These are phyloP conservation scores for Rotaria macrura DNA, from an alignment of 2,888 invertebrate genomes.

Conservation along the genomic window DNA sequence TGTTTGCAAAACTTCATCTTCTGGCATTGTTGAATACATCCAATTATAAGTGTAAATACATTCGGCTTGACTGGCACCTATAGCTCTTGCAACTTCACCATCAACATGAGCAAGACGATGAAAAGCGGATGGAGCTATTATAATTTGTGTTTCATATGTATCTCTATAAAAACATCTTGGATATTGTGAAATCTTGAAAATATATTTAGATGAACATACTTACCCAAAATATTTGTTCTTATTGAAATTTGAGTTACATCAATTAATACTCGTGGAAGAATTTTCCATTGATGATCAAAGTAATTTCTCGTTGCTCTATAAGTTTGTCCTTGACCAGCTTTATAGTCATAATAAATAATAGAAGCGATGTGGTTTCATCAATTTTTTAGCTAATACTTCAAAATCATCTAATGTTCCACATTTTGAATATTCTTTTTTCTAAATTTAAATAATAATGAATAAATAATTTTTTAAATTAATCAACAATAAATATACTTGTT, in stretches of 20 bases:
- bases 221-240: neutral
- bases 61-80: slow-evolving; percentile 14
- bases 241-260: neutral
- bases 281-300: neutral
- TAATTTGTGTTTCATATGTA: slow-evolving; percentile 19
- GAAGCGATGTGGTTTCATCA: neutral
- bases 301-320: neutral
- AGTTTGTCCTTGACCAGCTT: slow-evolving; percentile 2
- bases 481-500: neutral
- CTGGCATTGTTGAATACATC: neutral
- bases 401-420: neutral
- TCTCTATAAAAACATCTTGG: neutral
- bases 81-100: slow-evolving; percentile 32
- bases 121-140: slow-evolving; percentile 29
- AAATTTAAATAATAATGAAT: neutral
- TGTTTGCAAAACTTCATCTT: neutral
- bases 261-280: neutral
- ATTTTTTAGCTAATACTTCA: neutral
- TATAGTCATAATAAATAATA: slow-evolving; percentile 16
- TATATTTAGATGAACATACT: neutral
- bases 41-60: slow-evolving; percentile 10
- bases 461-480: too few species aligned
- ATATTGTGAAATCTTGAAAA: neutral
- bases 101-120: slow-evolving; percentile 29
- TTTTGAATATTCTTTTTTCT: neutral